Percentiles rank a stretch among this genome's conserved stretches.
Evolutionary conservation across 2,113 vertebrate species (phyloP).

Genomic region (Festucalex cinctus): DNA sequence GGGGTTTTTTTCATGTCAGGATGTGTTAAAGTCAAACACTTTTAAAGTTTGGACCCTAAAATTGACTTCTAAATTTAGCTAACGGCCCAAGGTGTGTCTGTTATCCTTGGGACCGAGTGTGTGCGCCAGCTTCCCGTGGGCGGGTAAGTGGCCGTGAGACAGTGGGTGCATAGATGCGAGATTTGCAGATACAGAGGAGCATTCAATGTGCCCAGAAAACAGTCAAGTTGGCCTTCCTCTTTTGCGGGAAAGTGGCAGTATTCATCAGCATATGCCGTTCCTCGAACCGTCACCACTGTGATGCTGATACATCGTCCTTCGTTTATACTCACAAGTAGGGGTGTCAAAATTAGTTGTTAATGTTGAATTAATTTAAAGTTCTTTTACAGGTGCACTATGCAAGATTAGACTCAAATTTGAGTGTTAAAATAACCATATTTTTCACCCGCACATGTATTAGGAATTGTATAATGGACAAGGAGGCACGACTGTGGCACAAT

Average conservation of each 20-base stretch:
- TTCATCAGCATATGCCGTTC: constrained; percentile 3
- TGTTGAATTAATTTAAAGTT: no score
- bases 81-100: constrained; percentile 50
- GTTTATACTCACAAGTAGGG: background rate
- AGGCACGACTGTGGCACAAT: no score
- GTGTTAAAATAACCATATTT: no score
- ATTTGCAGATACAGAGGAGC: constrained; percentile 45
- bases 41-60: constrained; percentile 27
- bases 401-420: no score
- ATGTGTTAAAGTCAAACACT: constrained; percentile 2
- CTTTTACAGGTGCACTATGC: no score
- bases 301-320: background rate
- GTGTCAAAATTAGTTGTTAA: no score
- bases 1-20: background rate
- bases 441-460: no score
- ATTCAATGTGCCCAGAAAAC: constrained; percentile 47
- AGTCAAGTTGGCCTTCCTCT: constrained; percentile 40
- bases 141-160: constrained; percentile 28
- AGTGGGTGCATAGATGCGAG: constrained; percentile 41
- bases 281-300: background rate
- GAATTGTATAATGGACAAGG: no score
- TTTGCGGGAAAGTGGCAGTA: constrained; percentile 20
- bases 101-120: constrained; percentile 43
- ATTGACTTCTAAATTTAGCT: constrained; percentile 45
- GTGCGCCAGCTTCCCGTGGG: constrained; percentile 42